Conservation (phyloP, 2,888 invertebrate species). For the Lutraria lutraria region DNA sequence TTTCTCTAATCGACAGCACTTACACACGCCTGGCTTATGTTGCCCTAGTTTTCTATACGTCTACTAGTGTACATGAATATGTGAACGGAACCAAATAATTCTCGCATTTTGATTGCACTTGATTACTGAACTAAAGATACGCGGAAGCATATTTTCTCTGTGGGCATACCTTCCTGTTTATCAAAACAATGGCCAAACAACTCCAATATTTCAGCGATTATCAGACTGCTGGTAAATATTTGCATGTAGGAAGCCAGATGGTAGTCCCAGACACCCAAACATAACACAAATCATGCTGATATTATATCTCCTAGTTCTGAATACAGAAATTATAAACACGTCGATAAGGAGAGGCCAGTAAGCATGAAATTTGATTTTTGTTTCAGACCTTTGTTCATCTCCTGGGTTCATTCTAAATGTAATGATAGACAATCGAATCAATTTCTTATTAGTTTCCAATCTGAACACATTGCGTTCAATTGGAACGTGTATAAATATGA, state of each 20-base stretch:
- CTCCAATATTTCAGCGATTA: constrained; percentile 28
- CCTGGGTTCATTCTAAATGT: neutral
- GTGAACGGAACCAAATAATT: neutral
- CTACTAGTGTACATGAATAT: too few relatives aligned
- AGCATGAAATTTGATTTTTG: constrained; percentile 17
- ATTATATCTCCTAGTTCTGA: constrained; percentile 1
- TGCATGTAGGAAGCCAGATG: constrained; percentile 11
- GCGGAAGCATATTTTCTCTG: neutral
- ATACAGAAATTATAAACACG: neutral
- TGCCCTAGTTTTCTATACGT: too few relatives aligned
- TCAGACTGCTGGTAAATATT: constrained; percentile 18
- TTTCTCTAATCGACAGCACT: too few relatives aligned
- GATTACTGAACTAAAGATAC: neutral
- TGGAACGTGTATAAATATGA: neutral
- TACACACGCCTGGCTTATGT: too few relatives aligned
- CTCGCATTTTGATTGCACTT: neutral
- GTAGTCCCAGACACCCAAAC: constrained; percentile 2
- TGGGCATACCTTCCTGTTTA: constrained; percentile 16
- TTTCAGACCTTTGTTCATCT: neutral
- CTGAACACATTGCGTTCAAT: neutral
- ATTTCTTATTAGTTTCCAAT: neutral
- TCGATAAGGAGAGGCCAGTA: neutral
- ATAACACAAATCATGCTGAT: constrained; percentile 13
- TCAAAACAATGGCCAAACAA: constrained; percentile 31
- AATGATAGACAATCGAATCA: neutral